phyloP scores from a whole-genome alignment of 2,113 vertebrate species.

The Carassius gibelio region DNA sequence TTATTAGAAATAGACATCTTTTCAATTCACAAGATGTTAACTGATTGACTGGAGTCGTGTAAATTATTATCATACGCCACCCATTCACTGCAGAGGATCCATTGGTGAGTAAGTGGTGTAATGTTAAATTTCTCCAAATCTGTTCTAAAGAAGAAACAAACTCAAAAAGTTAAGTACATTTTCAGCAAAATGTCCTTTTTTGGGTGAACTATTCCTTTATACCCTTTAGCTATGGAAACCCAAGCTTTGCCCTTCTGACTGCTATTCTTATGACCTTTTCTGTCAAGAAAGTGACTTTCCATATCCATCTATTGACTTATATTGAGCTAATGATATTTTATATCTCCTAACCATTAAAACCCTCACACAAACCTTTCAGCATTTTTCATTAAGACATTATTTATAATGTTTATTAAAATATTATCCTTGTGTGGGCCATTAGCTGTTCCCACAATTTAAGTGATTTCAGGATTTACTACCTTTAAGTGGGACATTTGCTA shows the following conservation, averaged over 20 bases:
- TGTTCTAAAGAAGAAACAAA: too few relatives aligned
- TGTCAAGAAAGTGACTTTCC: neutral
- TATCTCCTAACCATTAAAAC: neutral
- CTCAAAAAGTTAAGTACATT: too few relatives aligned
- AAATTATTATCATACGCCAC: too few relatives aligned
- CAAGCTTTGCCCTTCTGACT: neutral
- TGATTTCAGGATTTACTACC: neutral
- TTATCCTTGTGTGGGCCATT: neutral
- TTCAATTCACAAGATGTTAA: too few relatives aligned
- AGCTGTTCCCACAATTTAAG: neutral
- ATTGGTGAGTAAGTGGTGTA: too few relatives aligned
- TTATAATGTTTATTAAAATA: neutral
- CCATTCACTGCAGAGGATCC: too few relatives aligned
- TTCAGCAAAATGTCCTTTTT: too few relatives aligned
- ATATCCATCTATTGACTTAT: neutral
- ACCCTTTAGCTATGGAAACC: neutral
- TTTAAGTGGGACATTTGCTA: neutral
- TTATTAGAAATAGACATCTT: too few relatives aligned
- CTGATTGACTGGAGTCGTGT: too few relatives aligned
- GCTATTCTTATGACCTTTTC: constrained; percentile 6
- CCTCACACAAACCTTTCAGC: constrained; percentile 8
- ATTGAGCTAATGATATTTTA: neutral
- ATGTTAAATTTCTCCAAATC: too few relatives aligned
- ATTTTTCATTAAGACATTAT: neutral
- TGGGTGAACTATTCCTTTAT: too few relatives aligned